Base-by-base conservation (phyloP, 2,797 vertebrate genomes). In the Simalia tracyae region DNA sequence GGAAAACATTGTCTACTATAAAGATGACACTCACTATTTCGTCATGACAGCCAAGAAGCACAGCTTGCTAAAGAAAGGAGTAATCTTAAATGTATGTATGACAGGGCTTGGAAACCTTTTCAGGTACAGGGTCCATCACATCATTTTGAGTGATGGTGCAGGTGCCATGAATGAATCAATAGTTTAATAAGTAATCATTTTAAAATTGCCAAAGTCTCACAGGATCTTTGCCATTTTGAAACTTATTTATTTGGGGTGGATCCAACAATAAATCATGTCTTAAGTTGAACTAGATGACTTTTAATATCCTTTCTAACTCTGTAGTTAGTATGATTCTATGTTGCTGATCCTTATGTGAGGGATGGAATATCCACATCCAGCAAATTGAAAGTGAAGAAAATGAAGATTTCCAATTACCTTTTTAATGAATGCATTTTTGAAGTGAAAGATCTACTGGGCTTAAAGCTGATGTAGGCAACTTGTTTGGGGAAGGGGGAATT, bases 21-120 rank as follows among this genome's bases (percentile, higher is more conserved):
- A 98, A 97, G 99, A 99, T 0, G 98, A 98, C 93, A 99, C 99
- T 57, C 99, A 99, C 97, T 99, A 99, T 95, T 99, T 99, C 24
- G 99, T 99, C 95, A 99, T 99, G 99, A 99, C 99, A 36, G 99
- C 99, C 97, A 99, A 99, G 97, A 99, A 99, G 96, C 98, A 98
- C 91, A 99, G 99, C 93, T 96, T 99, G 95, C 96, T 99, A 91
- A 97, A 98, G 88, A 98, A 98, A 63, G 99, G 99, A 0, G 99
- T 99, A 94, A 98, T 99, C 95, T 98, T 97, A 85, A 97, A 99
- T 98, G 99, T 99, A 96, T 96, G 15, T 86, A 81, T 81, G 76
- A 81, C 60, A 64, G 61, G 24, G 36, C 10, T 10, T n/a, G 14
- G 86, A 87, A 28, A 28, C 1, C 42, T 81, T 46, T 81, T 81